These are phyloP conservation scores for Lottia scabra DNA, from an alignment of 2,888 invertebrate genomes.

Conservation along the genomic window DNA sequence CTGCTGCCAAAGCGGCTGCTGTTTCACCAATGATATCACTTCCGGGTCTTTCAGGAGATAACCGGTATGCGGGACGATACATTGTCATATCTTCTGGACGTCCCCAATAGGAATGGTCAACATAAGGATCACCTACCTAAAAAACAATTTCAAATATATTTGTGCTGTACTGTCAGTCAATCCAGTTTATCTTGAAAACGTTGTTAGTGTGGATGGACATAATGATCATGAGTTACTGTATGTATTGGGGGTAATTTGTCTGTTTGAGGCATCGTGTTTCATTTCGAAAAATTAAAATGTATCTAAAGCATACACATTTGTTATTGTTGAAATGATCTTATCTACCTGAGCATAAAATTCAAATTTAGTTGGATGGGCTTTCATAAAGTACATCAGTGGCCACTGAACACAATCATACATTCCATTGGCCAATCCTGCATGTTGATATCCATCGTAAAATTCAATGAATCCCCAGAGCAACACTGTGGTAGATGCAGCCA, in stretches of 20 bases:
- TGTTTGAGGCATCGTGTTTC: background rate
- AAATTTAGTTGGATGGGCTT: slow-evolving; percentile 59
- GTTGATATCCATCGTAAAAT: slow-evolving; percentile 50
- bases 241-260: background rate
- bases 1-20: slow-evolving; percentile 72
- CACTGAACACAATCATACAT: slow-evolving; percentile 71
- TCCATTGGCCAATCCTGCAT: slow-evolving; percentile 46
- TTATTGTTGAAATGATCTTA: background rate
- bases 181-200: too few relatives aligned
- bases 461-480: slow-evolving; percentile 57
- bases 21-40: slow-evolving; percentile 76
- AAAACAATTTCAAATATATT: background rate
- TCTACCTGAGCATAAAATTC: slow-evolving; percentile 56
- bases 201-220: background rate
- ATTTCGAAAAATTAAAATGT: background rate
- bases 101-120: slow-evolving; percentile 76
- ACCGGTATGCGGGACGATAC: slow-evolving; percentile 74
- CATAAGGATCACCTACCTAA: slow-evolving; percentile 68
- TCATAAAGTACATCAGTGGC: slow-evolving; percentile 76
- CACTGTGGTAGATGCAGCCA: slow-evolving; percentile 54
- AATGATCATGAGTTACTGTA: too few relatives aligned
- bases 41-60: slow-evolving; percentile 74
- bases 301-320: background rate
- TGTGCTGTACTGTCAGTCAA: too few relatives aligned
- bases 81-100: slow-evolving; percentile 75